Percentiles rank a stretch among this genome's conserved stretches.
Evolutionary conservation across 2,888 invertebrate species (phyloP).

Genomic region (Epinotia demarniana): DNA sequence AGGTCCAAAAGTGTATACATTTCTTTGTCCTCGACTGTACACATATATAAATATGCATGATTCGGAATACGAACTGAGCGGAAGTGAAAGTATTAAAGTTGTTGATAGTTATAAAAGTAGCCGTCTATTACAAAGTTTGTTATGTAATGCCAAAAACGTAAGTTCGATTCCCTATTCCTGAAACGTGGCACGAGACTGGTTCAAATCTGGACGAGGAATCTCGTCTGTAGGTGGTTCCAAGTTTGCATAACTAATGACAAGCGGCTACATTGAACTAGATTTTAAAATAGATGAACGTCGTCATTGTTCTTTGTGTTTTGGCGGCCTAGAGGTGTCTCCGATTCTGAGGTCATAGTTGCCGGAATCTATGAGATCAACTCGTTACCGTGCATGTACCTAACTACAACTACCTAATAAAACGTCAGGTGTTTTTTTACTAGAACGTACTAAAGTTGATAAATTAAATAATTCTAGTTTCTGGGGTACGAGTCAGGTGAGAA

Average conservation of each 20-base stretch:
- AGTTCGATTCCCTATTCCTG: slow-evolving; percentile 39
- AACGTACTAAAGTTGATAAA: background rate
- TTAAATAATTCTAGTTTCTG: no score
- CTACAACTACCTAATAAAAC: background rate
- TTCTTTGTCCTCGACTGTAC: no score
- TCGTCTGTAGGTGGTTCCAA: slow-evolving; percentile 12
- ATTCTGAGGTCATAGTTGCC: slow-evolving; percentile 35
- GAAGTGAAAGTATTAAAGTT: slow-evolving; percentile 44
- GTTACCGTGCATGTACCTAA: background rate
- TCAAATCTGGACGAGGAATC: slow-evolving; percentile 26
- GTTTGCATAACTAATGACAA: slow-evolving; percentile 41
- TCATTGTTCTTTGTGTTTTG: slow-evolving; percentile 39
- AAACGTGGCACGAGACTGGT: slow-evolving; percentile 29
- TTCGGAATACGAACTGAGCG: slow-evolving; percentile 31
- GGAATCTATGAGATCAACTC: slow-evolving; percentile 33
- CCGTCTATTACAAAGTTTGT: slow-evolving; percentile 36
- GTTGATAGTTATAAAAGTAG: slow-evolving; percentile 41
- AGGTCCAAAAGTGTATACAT: no score
- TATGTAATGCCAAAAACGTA: slow-evolving; percentile 31
- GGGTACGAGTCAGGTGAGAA: background rate
- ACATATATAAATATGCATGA: slow-evolving; percentile 38
- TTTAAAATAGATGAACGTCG: slow-evolving; percentile 41
- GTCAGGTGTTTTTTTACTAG: background rate
- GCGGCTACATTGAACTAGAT: slow-evolving; percentile 38
- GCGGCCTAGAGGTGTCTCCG: slow-evolving; percentile 42